Percentiles rank a stretch among this genome's conserved stretches.
These are phyloP conservation scores for Malthinus seriepunctatus DNA, from an alignment of 2,888 invertebrate genomes.

Conservation along the genomic window DNA sequence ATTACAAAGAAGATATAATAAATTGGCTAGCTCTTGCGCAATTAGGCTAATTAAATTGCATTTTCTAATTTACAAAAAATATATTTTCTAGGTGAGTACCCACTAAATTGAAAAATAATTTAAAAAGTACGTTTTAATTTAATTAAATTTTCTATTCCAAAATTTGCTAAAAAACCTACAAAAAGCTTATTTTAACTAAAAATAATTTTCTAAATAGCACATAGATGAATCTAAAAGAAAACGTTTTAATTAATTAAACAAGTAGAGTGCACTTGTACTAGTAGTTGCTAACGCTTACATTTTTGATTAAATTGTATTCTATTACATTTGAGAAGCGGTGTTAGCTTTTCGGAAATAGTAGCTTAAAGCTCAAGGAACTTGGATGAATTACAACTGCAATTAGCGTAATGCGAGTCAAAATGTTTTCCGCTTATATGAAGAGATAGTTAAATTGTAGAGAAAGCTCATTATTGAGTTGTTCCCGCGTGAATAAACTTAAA, in stretches of 20 bases:
- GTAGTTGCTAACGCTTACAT: neutral
- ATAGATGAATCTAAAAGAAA: neutral
- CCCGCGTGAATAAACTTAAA: conserved; percentile 17
- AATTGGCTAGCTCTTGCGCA: neutral
- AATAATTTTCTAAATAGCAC: neutral
- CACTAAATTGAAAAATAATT: no score
- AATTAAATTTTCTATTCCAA: no score
- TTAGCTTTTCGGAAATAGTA: conserved; percentile 15
- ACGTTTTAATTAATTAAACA: conserved; percentile 5
- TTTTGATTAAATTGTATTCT: conserved; percentile 3
- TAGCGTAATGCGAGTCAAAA: conserved; percentile 16
- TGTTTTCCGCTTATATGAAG: conserved; percentile 16
- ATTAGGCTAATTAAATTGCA: conserved; percentile 4
- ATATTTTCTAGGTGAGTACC: no score
- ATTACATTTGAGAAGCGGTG: conserved; percentile 13
- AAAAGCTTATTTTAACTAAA: neutral
- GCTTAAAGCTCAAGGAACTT: conserved; percentile 11
- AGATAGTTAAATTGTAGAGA: conserved; percentile 18
- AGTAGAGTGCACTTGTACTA: neutral
- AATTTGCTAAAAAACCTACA: neutral
- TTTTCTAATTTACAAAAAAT: no score
- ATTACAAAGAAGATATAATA: neutral
- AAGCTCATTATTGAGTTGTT: conserved; percentile 24
- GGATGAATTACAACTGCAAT: conserved; percentile 22
- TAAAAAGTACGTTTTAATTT: no score